A percentile compares a stretch with the other conserved stretches of the same genome.
These are phyloP conservation scores for Imbricaverruca yamaguchii DNA, from an alignment of 2,888 invertebrate species.

Conservation along the genomic window DNA sequence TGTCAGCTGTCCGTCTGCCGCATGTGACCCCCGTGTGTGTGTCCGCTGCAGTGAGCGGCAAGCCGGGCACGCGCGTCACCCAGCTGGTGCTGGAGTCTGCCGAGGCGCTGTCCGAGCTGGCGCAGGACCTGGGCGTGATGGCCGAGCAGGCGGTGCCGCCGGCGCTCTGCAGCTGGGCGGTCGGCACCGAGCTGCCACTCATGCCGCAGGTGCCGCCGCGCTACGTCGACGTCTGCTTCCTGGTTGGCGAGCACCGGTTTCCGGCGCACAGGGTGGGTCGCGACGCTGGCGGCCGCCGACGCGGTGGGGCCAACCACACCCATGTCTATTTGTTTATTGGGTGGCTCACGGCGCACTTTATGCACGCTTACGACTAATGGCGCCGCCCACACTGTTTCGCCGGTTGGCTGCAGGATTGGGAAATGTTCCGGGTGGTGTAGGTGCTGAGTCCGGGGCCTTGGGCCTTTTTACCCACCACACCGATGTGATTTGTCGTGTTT, in stretches of 20 bases:
- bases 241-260: constrained; percentile 42
- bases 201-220: constrained; percentile 40
- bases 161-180: constrained; percentile 7
- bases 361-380: too few species aligned
- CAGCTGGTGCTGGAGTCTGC: constrained; percentile 42
- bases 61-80: constrained; percentile 43
- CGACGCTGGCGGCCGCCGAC: too few species aligned
- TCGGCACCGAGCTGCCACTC: constrained; percentile 39
- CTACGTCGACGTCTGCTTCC: constrained; percentile 44
- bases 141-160: constrained; percentile 11
- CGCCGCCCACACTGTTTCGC: too few species aligned
- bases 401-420: too few species aligned
- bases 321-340: too few species aligned
- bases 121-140: constrained; percentile 31
- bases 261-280: constrained; percentile 43
- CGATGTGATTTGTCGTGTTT: too few species aligned
- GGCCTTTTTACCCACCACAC: too few species aligned
- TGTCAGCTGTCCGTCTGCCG: too few species aligned
- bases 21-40: neutral
- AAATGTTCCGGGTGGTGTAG: too few species aligned
- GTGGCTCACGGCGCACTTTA: too few species aligned
- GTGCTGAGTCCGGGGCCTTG: too few species aligned
- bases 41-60: constrained; percentile 34
- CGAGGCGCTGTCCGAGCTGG: constrained; percentile 37
- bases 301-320: too few species aligned